phyloP scores from a whole-genome alignment of 2,888 invertebrate species.

The Metellina segmentata region DNA sequence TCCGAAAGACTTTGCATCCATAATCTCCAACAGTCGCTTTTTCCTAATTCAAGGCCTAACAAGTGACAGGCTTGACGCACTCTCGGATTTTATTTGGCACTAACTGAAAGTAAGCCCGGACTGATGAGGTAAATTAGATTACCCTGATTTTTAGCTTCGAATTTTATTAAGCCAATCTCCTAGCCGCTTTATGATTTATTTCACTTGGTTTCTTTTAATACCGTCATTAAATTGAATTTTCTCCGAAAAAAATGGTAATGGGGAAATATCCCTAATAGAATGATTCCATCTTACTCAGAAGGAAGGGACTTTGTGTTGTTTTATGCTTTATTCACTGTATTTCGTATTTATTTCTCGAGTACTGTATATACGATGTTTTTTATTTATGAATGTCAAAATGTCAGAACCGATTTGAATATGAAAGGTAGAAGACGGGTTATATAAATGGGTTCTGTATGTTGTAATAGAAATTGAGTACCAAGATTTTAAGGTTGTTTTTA shows the following conservation, averaged over 20 bases:
- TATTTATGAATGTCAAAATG: no score
- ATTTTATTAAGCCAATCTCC: slow-evolving; percentile 22
- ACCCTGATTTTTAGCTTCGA: slow-evolving; percentile 22
- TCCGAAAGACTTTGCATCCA: neutral
- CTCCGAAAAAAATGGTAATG: neutral
- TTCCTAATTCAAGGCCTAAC: neutral
- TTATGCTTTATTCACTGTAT: neutral
- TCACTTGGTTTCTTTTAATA: neutral
- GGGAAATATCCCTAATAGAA: neutral
- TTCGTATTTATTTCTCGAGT: no score
- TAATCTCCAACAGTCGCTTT: neutral
- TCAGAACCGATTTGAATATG: no score
- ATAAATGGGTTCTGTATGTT: no score
- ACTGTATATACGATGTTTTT: no score
- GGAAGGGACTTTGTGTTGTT: neutral
- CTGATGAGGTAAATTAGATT: slow-evolving; percentile 37
- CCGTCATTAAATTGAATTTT: neutral
- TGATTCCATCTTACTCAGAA: neutral
- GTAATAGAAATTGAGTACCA: no score
- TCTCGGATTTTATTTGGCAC: neutral
- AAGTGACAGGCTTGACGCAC: neutral
- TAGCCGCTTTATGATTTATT: neutral
- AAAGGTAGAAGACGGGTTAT: no score
- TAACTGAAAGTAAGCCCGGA: slow-evolving; percentile 1
- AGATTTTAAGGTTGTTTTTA: no score